Percentiles rank a stretch among this genome's conserved stretches.
Evolutionary conservation across 35 echinoderm and acorn worm species (phyloP).

Genomic region (Ptychodera flava): DNA sequence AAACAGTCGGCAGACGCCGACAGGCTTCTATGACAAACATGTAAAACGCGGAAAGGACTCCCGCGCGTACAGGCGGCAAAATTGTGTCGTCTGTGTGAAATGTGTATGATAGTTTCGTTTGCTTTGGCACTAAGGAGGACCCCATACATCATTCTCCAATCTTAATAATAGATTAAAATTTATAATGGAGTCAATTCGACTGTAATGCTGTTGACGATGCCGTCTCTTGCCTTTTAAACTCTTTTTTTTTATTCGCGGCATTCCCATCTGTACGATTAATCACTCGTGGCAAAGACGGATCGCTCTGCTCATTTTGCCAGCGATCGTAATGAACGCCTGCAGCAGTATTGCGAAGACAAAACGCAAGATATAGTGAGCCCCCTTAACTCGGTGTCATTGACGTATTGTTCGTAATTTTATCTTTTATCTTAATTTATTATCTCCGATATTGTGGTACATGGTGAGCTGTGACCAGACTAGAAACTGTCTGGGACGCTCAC

Average conservation of each 20-base stretch:
- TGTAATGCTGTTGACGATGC: too few species aligned
- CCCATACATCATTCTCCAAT: neutral
- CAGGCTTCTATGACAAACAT: too few species aligned
- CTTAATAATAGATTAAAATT: neutral
- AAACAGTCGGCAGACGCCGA: too few species aligned
- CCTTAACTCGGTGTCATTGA: neutral
- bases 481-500: too few species aligned
- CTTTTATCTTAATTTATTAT: neutral
- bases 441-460: too few species aligned
- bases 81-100: too few species aligned
- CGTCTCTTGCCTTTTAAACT: neutral
- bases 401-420: neutral
- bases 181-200: neutral
- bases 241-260: neutral
- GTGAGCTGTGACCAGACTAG: too few species aligned
- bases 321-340: neutral
- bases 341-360: neutral
- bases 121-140: neutral
- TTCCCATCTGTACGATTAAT: neutral
- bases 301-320: neutral
- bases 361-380: neutral
- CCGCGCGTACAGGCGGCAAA: too few species aligned
- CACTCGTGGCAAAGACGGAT: neutral
- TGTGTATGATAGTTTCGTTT: neutral
- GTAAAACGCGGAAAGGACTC: too few species aligned